These are phyloP conservation scores for Lycaena phlaeas DNA, from an alignment of 2,888 invertebrate genomes.

Conservation along the genomic window DNA sequence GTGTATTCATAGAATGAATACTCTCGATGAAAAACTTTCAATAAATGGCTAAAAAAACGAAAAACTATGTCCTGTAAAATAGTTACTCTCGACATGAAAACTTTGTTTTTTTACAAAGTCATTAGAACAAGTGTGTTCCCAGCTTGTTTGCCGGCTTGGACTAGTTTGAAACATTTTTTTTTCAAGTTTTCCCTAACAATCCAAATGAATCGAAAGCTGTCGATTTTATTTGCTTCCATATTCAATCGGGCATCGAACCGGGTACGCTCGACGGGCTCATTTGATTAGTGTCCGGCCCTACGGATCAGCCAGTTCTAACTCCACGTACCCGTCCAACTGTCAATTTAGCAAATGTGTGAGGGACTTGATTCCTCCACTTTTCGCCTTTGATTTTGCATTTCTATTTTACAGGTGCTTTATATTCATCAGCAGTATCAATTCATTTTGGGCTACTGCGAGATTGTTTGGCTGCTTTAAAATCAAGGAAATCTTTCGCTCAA, in stretches of 20 bases:
- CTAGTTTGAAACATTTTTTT: not conserved
- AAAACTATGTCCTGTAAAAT: too few relatives aligned
- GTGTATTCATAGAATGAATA: too few relatives aligned
- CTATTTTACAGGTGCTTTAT: too few relatives aligned
- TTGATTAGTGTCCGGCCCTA: constrained; percentile 5
- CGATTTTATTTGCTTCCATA: constrained; percentile 15
- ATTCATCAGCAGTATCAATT: too few relatives aligned
- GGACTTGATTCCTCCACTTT: constrained; percentile 17
- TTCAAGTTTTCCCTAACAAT: constrained; percentile 7
- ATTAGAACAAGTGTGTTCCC: not conserved
- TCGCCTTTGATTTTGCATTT: too few relatives aligned
- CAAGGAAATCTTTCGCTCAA: too few relatives aligned
- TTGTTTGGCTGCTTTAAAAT: too few relatives aligned
- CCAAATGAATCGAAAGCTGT: constrained; percentile 11
- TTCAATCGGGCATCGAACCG: constrained; percentile 24
- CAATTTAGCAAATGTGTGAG: constrained; percentile 36
- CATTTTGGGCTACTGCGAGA: too few relatives aligned
- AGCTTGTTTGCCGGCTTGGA: too few relatives aligned
- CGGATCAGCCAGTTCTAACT: constrained; percentile 1
- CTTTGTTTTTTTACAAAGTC: not conserved
- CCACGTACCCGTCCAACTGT: constrained; percentile 19
- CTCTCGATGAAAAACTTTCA: too few relatives aligned
- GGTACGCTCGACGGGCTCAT: constrained; percentile 17
- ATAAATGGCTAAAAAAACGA: too few relatives aligned
- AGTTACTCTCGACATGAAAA: too few relatives aligned